These are phyloP conservation scores for Hylaeus anthracinus DNA, from an alignment of 1,140 invertebrate species.

Conservation along the genomic window DNA sequence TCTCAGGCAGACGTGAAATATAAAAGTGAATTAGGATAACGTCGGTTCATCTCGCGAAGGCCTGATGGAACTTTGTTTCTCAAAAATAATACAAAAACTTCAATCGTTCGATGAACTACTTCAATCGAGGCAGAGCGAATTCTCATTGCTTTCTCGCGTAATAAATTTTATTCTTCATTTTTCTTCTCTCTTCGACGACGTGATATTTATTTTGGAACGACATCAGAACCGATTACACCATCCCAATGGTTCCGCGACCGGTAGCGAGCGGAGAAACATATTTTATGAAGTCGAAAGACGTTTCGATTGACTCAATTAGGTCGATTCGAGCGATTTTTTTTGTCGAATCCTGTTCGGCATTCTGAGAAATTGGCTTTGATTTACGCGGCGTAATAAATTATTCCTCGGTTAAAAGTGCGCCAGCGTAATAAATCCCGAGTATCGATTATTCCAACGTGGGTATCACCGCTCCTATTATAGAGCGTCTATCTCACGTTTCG, in stretches of 20 bases:
- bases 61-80: constrained; percentile 10
- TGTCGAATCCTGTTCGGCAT: background rate
- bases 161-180: no score
- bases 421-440: constrained; percentile 36
- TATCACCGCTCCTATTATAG: constrained; percentile 47
- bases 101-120: no score
- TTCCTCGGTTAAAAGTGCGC: constrained; percentile 25
- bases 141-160: no score
- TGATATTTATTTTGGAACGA: background rate
- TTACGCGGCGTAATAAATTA: constrained; percentile 17
- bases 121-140: no score
- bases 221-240: background rate
- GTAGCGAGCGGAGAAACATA: background rate
- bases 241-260: background rate
- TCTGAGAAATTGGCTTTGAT: constrained; percentile 10
- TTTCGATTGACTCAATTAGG: constrained; percentile 4
- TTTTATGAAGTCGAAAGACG: background rate
- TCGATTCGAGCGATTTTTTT: constrained; percentile 7
- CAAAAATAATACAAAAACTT: no score
- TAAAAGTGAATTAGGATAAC: constrained; percentile 63
- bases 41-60: constrained; percentile 43
- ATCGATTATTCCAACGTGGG: constrained; percentile 45
- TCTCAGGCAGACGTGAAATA: constrained; percentile 33
- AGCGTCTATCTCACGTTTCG: constrained; percentile 45
- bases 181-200: background rate